Evolutionary conservation across 2,797 vertebrate species (phyloP), one percentile per base, ranked within the genome.

Genomic region (Enteromius unitaeniatus): DNA sequence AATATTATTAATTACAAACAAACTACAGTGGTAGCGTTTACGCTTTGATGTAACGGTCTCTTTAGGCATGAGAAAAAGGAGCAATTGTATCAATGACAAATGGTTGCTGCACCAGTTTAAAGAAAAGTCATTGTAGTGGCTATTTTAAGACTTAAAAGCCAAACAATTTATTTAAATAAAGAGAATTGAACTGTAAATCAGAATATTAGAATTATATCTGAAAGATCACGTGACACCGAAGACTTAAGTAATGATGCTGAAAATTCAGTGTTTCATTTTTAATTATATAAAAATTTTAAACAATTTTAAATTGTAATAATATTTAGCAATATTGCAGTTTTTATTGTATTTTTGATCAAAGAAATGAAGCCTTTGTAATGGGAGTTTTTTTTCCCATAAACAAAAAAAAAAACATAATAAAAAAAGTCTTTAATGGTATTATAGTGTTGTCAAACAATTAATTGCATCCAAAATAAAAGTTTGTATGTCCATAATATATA

Each of bases 1-100:
- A 91, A 77, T 19, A 19, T 37, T 49, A 51, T 34, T 1, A 68
- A 37, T 51, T 14, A 37, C 23, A 37, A 78, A 31, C 37, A 47
- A 19, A 7, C 15, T 45, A 49, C 26, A 78, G 5, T 45, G 58
- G 10, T 4, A 15, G n/a, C 2, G 1, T 9, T 5, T 58, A 23
- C 23, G 55, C 55, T 4, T n/a, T 23, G n/a, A 23, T n/a, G n/a
- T 26, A 55, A 60, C 4, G 11, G 34, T 34, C 34, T 60, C 58
- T 14, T 23, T 60, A 4, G 26, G 10, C 23, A 14, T 60, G 58
- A 60, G 23, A 23, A 23, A 58, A 60, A 26, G 58, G 23, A 60
- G 23, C 26, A 23, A 60, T 6, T 60, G 58, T 11, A 60, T 60
- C 58, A 60, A 26, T 26, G 4, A 60, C 4, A 26, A 26, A 60